Evolutionary conservation across 1,140 invertebrate species (phyloP), one percentile per base, ranked within the genome.

Genomic region (Drosophila funebris): DNA sequence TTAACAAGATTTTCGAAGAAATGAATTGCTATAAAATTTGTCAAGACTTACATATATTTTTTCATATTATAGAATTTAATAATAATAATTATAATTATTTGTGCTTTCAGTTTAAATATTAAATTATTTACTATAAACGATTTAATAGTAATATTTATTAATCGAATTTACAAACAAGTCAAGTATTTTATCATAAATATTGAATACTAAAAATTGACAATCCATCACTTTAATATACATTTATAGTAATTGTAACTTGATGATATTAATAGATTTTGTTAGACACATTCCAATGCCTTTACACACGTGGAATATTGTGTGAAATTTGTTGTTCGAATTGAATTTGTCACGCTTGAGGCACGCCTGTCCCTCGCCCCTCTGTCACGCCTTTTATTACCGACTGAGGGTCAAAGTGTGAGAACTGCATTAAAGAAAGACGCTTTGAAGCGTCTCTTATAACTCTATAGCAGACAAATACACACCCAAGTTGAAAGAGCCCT

Each of bases 361-460:
- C 8, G 36, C 1, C 36, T 44, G 0, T 6, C 37, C 36, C 18
- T 16, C 7, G 2, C 2, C 9, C 8, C 9, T 4, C 20, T 16
- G 24, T 27, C 24, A 4, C 24, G 24, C 24, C 24, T 27, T 18
- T 5, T 18, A 13, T 18, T 6, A 20, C 8, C 24, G 24, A 27
- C 14, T 27, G 20, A 13, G 20, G 9, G n/a, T 22, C 22, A 24
- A 50, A 61, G 71, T 73, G 71, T 73, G 66, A 73, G 58, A 73
- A 57, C 11, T 69, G 57, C 56, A 57, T 73, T 44, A 33, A 69
- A 50, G 56, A 62, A 62, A n/a, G n/a, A 57, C 52, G 64, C 71
- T 61, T 39, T 5, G 16, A 41, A 71, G 63, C 63, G 53, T 53
- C 48, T 36, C 70, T 37, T 66, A 61, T 50, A 48, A 41, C 31